Percentiles rank a stretch among this genome's conserved stretches.
These are phyloP conservation scores for Psix sp. DNA, from an alignment of 1,140 invertebrate species.

Conservation along the genomic window DNA sequence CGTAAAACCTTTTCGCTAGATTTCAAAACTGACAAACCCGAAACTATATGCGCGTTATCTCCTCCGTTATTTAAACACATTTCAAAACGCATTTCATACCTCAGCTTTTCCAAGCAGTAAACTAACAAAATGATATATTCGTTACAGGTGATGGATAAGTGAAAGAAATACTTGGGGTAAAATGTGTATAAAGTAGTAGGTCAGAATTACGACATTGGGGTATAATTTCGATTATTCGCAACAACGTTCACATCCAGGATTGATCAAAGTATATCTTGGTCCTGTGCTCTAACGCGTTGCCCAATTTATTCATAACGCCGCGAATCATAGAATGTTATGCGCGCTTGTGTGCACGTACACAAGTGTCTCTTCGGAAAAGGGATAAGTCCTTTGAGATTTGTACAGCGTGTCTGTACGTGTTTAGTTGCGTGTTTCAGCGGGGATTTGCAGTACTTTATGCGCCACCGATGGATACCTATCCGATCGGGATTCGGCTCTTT, in stretches of 20 bases:
- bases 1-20: no score
- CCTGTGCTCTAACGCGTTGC: background rate
- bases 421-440: conserved; percentile 34
- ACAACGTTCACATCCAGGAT: background rate
- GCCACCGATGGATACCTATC: conserved; percentile 58
- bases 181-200: no score
- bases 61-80: no score
- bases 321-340: conserved; percentile 47
- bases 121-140: no score
- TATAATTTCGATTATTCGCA: no score
- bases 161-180: no score
- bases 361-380: conserved; percentile 60
- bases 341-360: conserved; percentile 40
- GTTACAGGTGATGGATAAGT: no score
- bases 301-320: conserved; percentile 57
- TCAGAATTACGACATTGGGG: no score
- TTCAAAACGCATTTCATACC: no score
- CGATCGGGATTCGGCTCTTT: conserved; percentile 67
- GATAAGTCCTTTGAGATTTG: conserved; percentile 62
- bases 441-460: conserved; percentile 55
- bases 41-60: no score
- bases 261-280: background rate
- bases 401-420: conserved; percentile 44
- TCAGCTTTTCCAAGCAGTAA: no score
- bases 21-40: no score